Conservation (phyloP, 2,113 vertebrate species). For the Galeopterus variegatus region DNA sequence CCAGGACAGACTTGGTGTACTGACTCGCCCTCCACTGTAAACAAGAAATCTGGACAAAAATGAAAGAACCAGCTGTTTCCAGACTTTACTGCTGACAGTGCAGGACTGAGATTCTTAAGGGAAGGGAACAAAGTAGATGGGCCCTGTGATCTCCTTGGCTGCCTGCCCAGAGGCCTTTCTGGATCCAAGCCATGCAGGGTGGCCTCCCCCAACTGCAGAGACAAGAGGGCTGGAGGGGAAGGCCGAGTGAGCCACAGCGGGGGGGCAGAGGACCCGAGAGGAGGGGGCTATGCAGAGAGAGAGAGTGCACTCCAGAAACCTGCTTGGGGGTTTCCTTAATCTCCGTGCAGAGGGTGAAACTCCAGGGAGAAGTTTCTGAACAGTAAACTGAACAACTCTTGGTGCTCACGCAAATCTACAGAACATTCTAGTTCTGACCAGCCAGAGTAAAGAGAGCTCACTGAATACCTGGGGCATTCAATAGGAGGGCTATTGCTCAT, state of each 20-base stretch:
- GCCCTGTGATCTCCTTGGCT: neutral
- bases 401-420: too few relatives aligned
- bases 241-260: neutral
- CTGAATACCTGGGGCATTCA: too few relatives aligned
- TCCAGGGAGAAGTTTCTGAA: neutral
- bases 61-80: neutral
- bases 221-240: neutral
- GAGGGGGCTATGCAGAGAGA: neutral
- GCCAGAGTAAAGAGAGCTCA: too few relatives aligned
- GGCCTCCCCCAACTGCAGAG: neutral
- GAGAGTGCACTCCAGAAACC: neutral
- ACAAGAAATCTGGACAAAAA: neutral
- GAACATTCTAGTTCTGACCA: neutral
- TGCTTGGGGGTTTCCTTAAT: neutral
- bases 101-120: neutral
- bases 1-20: rapidly evolving
- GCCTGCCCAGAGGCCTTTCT: neutral
- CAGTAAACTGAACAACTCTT: neutral
- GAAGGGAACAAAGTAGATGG: neutral
- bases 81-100: neutral
- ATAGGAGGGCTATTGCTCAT: neutral
- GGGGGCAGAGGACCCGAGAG: neutral
- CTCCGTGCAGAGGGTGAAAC: neutral
- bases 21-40: neutral
- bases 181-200: neutral